These are phyloP conservation scores for Cercocebus atys DNA, from an alignment of 2,113 vertebrate species.

Conservation along the genomic window DNA sequence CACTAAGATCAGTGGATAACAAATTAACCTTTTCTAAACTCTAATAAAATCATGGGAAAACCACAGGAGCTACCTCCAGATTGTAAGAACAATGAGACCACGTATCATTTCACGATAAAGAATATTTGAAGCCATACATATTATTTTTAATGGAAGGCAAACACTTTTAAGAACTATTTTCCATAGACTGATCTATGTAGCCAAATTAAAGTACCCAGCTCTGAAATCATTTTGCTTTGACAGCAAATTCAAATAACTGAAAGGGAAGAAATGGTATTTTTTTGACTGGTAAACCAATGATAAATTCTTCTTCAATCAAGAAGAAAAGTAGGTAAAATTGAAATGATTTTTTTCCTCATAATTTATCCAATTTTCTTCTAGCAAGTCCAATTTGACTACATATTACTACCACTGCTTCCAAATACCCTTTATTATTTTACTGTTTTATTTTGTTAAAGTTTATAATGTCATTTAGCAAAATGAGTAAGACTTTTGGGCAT, in stretches of 20 bases:
- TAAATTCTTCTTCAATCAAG: slow-evolving; percentile 29
- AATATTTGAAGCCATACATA: neutral
- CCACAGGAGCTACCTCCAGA: slow-evolving; percentile 62
- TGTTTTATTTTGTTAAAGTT: slow-evolving; percentile 24
- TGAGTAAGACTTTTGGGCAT: neutral
- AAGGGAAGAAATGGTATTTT: neutral
- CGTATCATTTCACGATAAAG: slow-evolving; percentile 58
- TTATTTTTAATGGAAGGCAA: slow-evolving; percentile 37
- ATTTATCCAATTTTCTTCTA: slow-evolving; percentile 33
- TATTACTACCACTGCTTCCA: neutral
- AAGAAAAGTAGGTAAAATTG: slow-evolving; percentile 41
- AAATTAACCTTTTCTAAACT: slow-evolving; percentile 85
- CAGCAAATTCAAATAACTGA: slow-evolving; percentile 38
- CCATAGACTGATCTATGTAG: neutral
- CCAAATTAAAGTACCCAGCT: slow-evolving; percentile 42
- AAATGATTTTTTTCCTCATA: neutral
- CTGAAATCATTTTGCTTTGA: slow-evolving; percentile 44
- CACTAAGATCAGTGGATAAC: slow-evolving; percentile 74
- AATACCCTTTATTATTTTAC: neutral
- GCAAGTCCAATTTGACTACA: neutral
- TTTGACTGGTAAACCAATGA: neutral
- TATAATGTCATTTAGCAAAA: slow-evolving; percentile 25
- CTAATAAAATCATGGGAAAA: slow-evolving; percentile 76
- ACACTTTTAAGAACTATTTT: slow-evolving; percentile 20
- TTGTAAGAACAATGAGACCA: slow-evolving; percentile 57